Evolutionary conservation across 2,888 invertebrate species (phyloP).

Genomic region (Phaedon cochleariae): DNA sequence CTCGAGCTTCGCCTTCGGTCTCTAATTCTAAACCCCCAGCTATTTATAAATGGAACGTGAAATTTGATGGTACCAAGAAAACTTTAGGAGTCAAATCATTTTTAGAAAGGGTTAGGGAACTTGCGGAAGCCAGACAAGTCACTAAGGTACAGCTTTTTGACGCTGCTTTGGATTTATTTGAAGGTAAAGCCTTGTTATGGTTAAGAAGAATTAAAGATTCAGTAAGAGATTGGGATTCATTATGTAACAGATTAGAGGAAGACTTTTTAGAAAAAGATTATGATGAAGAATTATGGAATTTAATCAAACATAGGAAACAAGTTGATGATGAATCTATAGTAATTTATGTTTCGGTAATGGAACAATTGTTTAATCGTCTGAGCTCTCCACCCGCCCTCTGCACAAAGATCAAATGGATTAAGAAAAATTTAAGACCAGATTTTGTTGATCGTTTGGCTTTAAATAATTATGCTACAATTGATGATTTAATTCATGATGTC

Average conservation of each 20-base stretch:
- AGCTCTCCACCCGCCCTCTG: too few species aligned
- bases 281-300: conserved; percentile 18
- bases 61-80: conserved; percentile 19
- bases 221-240: conserved; percentile 21
- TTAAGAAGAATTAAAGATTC: conserved; percentile 12
- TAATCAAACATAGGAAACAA: conserved; percentile 16
- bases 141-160: conserved; percentile 14
- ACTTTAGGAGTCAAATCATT: conserved; percentile 19
- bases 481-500: conserved; percentile 2
- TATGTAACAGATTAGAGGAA: conserved; percentile 2
- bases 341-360: too few species aligned
- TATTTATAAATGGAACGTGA: conserved; percentile 17
- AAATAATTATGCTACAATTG: neutral
- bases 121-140: conserved; percentile 21
- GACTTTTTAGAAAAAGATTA: conserved; percentile 24
- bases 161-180: conserved; percentile 20
- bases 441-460: too few species aligned
- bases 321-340: too few species aligned
- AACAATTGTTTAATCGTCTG: too few species aligned
- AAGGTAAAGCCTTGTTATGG: conserved; percentile 18
- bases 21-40: conserved; percentile 1
- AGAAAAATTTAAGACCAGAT: too few species aligned
- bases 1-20: neutral
- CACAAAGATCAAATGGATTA: too few species aligned
- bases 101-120: conserved; percentile 25